Evolutionary conservation across 2,888 invertebrate genomes (phyloP).

Genomic region (Drosophila falleni): DNA sequence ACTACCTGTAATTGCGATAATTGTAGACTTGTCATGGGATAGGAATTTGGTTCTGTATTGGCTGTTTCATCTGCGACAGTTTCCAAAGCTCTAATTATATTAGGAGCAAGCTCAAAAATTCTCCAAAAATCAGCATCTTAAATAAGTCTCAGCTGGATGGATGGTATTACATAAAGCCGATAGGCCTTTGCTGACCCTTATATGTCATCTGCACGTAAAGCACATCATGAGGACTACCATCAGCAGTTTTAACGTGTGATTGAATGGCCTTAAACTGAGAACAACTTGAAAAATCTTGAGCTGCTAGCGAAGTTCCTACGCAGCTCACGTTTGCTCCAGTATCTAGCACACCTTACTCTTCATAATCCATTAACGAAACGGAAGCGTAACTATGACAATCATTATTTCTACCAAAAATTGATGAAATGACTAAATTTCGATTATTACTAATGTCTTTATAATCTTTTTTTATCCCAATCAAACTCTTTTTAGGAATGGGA

Average conservation of each 20-base stretch:
- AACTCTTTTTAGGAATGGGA: not conserved
- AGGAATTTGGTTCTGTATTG: no score
- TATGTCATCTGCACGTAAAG: no score
- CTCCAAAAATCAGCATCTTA: no score
- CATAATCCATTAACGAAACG: not conserved
- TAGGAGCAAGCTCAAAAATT: no score
- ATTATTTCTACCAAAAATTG: not conserved
- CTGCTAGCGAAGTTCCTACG: not conserved
- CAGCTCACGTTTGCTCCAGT: no score
- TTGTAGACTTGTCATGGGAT: no score
- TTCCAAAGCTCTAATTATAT: no score
- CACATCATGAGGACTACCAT: not conserved
- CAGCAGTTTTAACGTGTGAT: not conserved
- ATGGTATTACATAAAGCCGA: no score
- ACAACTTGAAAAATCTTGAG: not conserved
- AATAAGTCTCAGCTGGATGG: no score
- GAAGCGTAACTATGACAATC: not conserved
- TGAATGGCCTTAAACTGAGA: not conserved
- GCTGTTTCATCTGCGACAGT: no score
- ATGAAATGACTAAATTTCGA: not conserved
- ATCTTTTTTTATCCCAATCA: not conserved
- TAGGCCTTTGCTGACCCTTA: no score
- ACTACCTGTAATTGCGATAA: no score
- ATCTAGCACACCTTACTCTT: not conserved
- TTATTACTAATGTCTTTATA: not conserved